Evolutionary conservation across 2,888 invertebrate genomes (phyloP).

Genomic region (Diaperis boleti): DNA sequence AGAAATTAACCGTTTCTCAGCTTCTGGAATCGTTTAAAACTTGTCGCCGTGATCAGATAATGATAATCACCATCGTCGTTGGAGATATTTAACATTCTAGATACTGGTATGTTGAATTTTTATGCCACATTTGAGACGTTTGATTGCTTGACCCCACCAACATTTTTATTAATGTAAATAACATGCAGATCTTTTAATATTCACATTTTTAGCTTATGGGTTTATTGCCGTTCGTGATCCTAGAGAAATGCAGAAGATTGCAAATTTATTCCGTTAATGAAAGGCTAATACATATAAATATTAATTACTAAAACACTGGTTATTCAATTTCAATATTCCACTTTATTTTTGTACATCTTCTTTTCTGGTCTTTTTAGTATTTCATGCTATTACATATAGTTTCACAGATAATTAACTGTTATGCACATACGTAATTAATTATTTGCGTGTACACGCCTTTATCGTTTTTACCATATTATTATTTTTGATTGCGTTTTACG

Average conservation of each 20-base stretch:
- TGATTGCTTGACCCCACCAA: conserved; percentile 4
- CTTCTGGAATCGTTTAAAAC: conserved; percentile 29
- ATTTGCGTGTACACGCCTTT: too few species aligned
- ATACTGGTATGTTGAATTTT: conserved; percentile 15
- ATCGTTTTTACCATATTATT: too few species aligned
- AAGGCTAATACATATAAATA: too few species aligned
- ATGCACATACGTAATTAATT: too few species aligned
- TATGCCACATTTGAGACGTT: conserved; percentile 10
- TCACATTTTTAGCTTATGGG: neutral
- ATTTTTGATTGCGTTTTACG: too few species aligned
- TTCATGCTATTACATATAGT: too few species aligned
- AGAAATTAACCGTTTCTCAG: conserved; percentile 33
- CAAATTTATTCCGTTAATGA: too few species aligned
- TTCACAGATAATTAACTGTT: too few species aligned
- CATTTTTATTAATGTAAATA: neutral
- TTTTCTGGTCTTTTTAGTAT: too few species aligned
- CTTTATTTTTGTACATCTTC: too few species aligned
- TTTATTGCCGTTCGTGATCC: conserved; percentile 3
- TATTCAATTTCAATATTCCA: too few species aligned
- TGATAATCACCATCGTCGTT: conserved; percentile 14
- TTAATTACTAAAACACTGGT: too few species aligned
- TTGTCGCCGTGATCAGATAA: conserved; percentile 32
- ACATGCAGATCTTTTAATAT: neutral
- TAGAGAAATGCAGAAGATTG: neutral
- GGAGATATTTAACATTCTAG: conserved; percentile 28